Conservation (phyloP, 2,113 vertebrate species). For the Pithys albifrons region DNA sequence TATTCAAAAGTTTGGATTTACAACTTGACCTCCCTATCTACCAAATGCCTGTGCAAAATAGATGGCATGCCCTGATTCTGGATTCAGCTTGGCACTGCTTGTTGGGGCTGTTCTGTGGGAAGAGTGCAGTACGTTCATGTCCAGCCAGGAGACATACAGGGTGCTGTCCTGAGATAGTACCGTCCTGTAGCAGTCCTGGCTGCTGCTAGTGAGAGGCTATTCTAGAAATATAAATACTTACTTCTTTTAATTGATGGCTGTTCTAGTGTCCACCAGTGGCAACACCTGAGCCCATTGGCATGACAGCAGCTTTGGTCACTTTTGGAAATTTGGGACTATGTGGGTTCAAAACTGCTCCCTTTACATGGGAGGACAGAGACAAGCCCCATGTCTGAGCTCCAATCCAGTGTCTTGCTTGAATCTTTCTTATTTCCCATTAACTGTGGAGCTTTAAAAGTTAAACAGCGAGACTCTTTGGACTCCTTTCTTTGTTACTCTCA, state of each 20-base stretch:
- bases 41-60: neutral
- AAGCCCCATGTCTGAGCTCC: neutral
- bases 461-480: neutral
- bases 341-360: neutral
- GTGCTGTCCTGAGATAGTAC: neutral
- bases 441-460: neutral
- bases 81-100: neutral
- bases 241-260: neutral
- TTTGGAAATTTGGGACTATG: neutral
- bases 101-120: neutral
- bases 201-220: neutral
- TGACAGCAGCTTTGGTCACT: neutral
- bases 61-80: rapidly evolving
- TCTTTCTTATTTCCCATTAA: neutral
- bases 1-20: neutral
- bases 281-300: neutral
- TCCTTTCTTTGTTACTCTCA: neutral
- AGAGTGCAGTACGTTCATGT: neutral
- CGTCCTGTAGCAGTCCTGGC: neutral
- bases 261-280: neutral
- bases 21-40: neutral
- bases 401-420: neutral
- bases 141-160: neutral
- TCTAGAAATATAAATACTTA: neutral
- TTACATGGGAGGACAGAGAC: neutral